Evolutionary conservation across 2,888 invertebrate species (phyloP), one percentile per base, ranked within the genome.

Genomic region (Eurytoma californica): DNA sequence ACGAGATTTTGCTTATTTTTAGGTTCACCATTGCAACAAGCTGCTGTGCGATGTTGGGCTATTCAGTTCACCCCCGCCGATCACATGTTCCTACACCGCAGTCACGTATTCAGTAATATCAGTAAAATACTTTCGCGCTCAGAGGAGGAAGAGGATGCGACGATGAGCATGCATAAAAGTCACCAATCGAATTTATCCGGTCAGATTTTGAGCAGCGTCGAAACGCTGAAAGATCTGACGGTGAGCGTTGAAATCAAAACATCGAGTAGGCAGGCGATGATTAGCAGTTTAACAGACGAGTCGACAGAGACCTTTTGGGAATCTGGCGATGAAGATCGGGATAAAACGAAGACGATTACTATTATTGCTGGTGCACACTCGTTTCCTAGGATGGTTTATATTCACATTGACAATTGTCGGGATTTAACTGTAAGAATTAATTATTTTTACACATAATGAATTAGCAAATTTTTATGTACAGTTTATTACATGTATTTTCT

Each of bases 231-330:
- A 77, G 97, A 97, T 89, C 91, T 97, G 82, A 97, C 97, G 0
- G 90, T 92, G 0, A 92, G 92, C 84, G 92, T 95, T 49, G 96
- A 97, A 84, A 93, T 98, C 67, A 96, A 95, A 83, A 97, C 97
- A 0, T 98, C 98, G 0, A 98, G 98, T 83, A 93, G 98, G 0
- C 97, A 95, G 86, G 98, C 97, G 9, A 97, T 99, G 97, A 94
- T 97, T 3, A 96, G 95, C 2, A 97, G 97, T 83, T 92, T 99
- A 18, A 96, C 95, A 0, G 99, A 99, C 89, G 96, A 95, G 86
- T 97, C 97, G 5, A 98, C 98, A 0, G 99, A 99, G 90, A 99
- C 99, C 0, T 99, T 99, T 91, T 99, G 99, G 99, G 99, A 99
- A 91, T 98, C 98, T 55, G 98, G 98, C 0, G 98, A 98, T 86